These are phyloP conservation scores for Laticauda colubrina DNA, from an alignment of 2,113 vertebrate species.

Conservation along the genomic window DNA sequence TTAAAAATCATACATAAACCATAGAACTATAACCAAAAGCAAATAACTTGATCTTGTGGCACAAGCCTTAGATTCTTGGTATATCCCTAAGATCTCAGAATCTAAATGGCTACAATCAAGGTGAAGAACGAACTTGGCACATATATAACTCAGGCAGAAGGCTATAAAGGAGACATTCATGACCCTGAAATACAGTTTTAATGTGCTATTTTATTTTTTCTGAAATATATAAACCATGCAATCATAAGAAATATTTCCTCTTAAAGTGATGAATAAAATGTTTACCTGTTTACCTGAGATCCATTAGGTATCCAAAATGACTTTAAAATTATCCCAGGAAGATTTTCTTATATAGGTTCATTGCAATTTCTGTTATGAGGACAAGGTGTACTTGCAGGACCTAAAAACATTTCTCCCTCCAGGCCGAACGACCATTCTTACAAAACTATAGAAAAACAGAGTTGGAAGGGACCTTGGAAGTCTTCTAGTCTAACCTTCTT, in stretches of 20 bases:
- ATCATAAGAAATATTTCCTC: not conserved
- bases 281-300: not conserved
- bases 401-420: not conserved
- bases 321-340: not conserved
- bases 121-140: not conserved
- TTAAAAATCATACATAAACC: conserved; percentile 32
- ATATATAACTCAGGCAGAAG: not conserved
- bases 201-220: not conserved
- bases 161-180: not conserved
- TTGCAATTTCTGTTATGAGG: not conserved
- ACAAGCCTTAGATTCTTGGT: conserved; percentile 14
- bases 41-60: conserved; percentile 5
- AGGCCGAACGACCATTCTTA: not conserved
- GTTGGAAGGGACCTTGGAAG: no score
- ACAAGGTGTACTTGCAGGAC: not conserved
- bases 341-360: not conserved
- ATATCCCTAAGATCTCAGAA: conserved; percentile 14
- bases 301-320: not conserved
- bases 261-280: not conserved
- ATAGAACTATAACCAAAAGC: conserved; percentile 10
- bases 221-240: not conserved
- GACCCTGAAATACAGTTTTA: not conserved
- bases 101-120: not conserved
- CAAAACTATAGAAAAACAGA: no score
- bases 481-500: no score